Conservation (phyloP, 2,113 vertebrate genomes). For the Atrichornis clamosus region DNA sequence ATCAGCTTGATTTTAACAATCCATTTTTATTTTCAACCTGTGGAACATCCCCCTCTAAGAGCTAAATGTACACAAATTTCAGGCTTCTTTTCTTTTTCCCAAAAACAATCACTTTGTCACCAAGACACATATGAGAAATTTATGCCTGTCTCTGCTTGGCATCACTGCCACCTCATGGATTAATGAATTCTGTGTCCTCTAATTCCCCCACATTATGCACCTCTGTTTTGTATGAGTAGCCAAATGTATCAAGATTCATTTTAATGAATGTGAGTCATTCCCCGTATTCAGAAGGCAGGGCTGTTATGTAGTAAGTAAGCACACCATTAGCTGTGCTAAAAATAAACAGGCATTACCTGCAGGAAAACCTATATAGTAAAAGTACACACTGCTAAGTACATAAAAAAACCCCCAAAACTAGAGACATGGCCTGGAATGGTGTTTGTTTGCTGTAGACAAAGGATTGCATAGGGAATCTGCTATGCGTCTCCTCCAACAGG, state of each 20-base stretch:
- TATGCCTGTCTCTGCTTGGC: conserved; percentile 59
- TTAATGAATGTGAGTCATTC: conserved; percentile 72
- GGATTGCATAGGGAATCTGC: not conserved
- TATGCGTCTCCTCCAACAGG: not conserved
- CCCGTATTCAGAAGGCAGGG: conserved; percentile 64
- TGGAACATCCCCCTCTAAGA: not conserved
- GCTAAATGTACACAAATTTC: conserved; percentile 4
- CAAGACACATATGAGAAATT: conserved; percentile 44
- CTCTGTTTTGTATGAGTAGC: conserved; percentile 56
- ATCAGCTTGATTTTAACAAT: not conserved
- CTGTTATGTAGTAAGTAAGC: conserved; percentile 58
- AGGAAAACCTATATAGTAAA: conserved; percentile 52
- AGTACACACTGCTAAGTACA: not conserved
- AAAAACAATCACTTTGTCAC: conserved; percentile 45
- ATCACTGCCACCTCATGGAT: conserved; percentile 70
- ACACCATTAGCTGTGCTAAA: conserved; percentile 67
- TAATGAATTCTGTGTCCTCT: conserved; percentile 71
- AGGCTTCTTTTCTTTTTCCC: conserved; percentile 31
- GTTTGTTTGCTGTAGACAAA: not conserved
- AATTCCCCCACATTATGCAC: conserved; percentile 56
- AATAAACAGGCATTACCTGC: conserved; percentile 69
- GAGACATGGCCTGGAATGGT: not conserved
- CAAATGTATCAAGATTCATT: conserved; percentile 72
- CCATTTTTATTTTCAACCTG: conserved; percentile 5
- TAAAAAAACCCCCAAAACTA: not conserved